Evolutionary conservation across 2,113 vertebrate species (phyloP).

Genomic region (Poecile atricapillus): DNA sequence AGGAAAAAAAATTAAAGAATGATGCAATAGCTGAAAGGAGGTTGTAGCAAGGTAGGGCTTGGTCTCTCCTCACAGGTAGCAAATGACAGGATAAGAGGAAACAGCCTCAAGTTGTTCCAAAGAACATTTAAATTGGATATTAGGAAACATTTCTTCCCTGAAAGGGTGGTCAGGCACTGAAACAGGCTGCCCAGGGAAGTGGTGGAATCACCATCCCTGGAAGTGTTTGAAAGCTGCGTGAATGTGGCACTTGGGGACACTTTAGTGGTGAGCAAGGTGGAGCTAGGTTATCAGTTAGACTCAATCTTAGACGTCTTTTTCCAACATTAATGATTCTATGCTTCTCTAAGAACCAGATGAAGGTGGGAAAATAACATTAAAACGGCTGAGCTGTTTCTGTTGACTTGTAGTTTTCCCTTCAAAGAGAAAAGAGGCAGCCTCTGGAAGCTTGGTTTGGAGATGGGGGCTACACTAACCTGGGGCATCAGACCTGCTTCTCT

Average conservation of each 20-base stretch:
- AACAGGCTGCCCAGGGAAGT: background rate
- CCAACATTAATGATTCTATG: background rate
- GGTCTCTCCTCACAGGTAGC: background rate
- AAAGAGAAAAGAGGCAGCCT: background rate
- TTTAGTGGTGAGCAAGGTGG: background rate
- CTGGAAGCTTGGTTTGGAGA: background rate
- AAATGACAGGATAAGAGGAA: background rate
- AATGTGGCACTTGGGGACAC: background rate
- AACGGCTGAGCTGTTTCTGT: background rate
- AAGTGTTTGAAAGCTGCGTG: background rate
- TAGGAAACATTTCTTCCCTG: background rate
- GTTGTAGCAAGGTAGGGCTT: background rate
- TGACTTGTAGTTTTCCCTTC: background rate
- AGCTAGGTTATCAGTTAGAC: background rate
- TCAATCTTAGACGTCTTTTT: fast-evolving
- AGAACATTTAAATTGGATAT: background rate
- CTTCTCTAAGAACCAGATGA: background rate
- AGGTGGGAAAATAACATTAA: background rate
- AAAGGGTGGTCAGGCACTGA: background rate
- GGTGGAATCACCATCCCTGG: background rate
- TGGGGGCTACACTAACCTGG: background rate
- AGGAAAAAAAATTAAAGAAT: background rate
- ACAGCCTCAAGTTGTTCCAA: background rate
- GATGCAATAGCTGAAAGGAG: background rate
- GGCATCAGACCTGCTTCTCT: background rate